These are phyloP conservation scores for Paramisgurnus dabryanus DNA, from an alignment of 2,113 vertebrate species.

Conservation along the genomic window DNA sequence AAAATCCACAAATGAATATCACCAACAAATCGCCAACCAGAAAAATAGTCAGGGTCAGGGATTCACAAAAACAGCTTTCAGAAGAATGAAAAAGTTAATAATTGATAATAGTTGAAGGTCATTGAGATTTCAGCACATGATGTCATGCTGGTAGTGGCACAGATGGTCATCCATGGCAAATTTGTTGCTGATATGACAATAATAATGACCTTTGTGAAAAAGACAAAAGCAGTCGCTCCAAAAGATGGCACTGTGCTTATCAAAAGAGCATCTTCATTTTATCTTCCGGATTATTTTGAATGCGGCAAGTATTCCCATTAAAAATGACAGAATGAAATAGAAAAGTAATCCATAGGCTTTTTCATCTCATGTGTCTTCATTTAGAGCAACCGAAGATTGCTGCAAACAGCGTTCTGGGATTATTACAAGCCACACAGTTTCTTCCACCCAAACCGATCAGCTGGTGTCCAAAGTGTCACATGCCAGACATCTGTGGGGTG, in stretches of 20 bases:
- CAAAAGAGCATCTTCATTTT: neutral
- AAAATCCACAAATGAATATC: slow-evolving; percentile 1
- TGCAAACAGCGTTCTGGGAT: slow-evolving; percentile 16
- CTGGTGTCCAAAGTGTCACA: slow-evolving; percentile 35
- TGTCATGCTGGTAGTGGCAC: neutral
- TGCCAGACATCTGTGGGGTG: slow-evolving; percentile 30
- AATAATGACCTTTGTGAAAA: no score
- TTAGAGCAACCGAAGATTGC: neutral
- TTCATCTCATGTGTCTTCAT: slow-evolving; percentile 5
- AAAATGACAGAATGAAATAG: neutral
- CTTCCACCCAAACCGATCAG: slow-evolving; percentile 32
- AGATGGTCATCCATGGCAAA: neutral
- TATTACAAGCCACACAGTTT: slow-evolving; percentile 14
- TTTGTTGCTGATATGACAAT: neutral
- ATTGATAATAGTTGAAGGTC: neutral
- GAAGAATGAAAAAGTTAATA: neutral
- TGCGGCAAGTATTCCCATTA: neutral
- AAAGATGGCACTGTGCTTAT: neutral
- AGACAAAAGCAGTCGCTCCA: no score
- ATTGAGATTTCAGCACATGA: slow-evolving; percentile 1
- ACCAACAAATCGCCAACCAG: neutral
- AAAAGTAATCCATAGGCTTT: neutral
- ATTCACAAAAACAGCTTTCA: neutral
- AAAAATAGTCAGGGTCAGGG: neutral
- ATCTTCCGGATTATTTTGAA: neutral